Evolutionary conservation across 1,140 invertebrate species (phyloP).

Genomic region (Drosophila navojoa): DNA sequence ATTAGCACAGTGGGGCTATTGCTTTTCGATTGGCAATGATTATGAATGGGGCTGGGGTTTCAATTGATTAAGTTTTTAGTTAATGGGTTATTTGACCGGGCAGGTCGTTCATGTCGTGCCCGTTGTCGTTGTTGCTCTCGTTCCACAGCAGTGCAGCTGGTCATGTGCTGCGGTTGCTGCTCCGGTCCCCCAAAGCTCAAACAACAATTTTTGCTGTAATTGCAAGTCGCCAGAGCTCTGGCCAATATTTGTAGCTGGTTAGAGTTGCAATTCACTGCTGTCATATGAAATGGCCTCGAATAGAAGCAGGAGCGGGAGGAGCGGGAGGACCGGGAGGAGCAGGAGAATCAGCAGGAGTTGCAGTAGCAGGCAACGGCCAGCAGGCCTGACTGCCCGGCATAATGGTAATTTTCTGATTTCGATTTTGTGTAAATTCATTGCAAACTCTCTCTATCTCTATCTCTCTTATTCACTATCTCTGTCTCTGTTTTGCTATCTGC

Average conservation of each 20-base stretch:
- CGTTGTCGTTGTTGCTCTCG: too few relatives aligned
- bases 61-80: constrained; percentile 83
- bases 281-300: constrained; percentile 59
- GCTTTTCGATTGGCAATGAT: constrained; percentile 34
- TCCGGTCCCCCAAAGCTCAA: constrained; percentile 31
- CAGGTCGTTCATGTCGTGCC: constrained; percentile 8
- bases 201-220: constrained; percentile 80
- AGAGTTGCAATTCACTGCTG: constrained; percentile 74
- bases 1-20: constrained; percentile 51
- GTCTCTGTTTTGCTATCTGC: constrained; percentile 23
- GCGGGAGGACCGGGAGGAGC: neutral
- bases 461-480: constrained; percentile 23
- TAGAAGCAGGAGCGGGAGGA: constrained; percentile 11
- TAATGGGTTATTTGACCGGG: constrained; percentile 76
- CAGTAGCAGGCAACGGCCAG: neutral
- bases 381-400: constrained; percentile 63
- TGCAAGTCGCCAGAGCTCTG: constrained; percentile 70
- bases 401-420: constrained; percentile 82
- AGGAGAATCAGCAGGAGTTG: neutral
- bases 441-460: constrained; percentile 46
- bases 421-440: constrained; percentile 82
- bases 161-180: constrained; percentile 65
- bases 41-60: constrained; percentile 59
- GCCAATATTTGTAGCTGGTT: constrained; percentile 79
- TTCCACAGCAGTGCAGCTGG: constrained; percentile 16